A percentile compares a stretch with the other conserved stretches of the same genome.
Conservation (phyloP, 2,888 invertebrate species). For the Cepaea hortensis region DNA sequence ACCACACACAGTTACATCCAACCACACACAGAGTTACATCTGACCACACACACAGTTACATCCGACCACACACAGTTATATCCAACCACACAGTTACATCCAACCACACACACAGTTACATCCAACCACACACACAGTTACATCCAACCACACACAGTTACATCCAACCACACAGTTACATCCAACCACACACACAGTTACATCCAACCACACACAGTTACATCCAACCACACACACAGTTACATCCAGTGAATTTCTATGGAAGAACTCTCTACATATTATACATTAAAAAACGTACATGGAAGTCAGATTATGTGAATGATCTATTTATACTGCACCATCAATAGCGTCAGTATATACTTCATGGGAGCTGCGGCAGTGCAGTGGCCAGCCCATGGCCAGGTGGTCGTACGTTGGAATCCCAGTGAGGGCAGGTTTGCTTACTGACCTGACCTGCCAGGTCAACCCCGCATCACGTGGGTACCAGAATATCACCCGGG, state of each 20-base stretch:
- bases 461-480: too few species aligned
- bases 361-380: too few species aligned
- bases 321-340: background rate
- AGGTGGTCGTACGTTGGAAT: too few species aligned
- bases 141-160: background rate
- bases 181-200: background rate
- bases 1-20: background rate
- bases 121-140: background rate
- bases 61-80: background rate
- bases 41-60: background rate
- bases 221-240: too few species aligned
- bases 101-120: background rate
- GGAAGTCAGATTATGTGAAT: constrained; percentile 16
- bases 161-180: background rate
- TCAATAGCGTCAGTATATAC: too few species aligned
- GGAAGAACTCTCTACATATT: background rate
- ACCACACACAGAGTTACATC: background rate
- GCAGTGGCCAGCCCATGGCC: too few species aligned
- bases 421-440: too few species aligned
- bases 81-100: background rate
- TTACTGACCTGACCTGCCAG: too few species aligned
- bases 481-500: too few species aligned
- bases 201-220: background rate
- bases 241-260: background rate
- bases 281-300: background rate